These are phyloP conservation scores for Microtus ochrogaster DNA, from an alignment of 2,113 vertebrate genomes.

Conservation along the genomic window DNA sequence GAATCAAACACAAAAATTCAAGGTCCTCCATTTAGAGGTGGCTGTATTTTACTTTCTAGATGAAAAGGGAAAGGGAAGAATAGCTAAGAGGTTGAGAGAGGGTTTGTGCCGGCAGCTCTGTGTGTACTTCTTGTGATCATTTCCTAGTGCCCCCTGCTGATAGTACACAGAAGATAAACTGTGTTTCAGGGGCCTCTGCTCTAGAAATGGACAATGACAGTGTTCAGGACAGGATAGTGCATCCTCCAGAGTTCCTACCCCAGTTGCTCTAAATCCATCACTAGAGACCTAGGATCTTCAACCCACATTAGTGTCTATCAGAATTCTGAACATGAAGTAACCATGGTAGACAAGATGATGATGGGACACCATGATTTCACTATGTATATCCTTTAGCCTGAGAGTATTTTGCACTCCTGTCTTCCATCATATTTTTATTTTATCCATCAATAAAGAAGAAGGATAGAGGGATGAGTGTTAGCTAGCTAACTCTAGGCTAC, in stretches of 20 bases:
- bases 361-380: background rate
- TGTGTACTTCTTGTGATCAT: background rate
- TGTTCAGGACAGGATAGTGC: background rate
- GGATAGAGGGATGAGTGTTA: background rate
- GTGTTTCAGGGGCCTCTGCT: background rate
- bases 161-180: background rate
- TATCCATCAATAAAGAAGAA: background rate
- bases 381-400: background rate
- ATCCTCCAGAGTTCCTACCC: background rate
- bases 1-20: background rate
- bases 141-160: constrained; percentile 69
- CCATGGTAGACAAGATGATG: background rate
- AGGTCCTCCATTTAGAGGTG: background rate
- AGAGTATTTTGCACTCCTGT: background rate
- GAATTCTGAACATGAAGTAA: constrained; percentile 25
- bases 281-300: background rate
- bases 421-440: constrained; percentile 34
- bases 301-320: background rate
- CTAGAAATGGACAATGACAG: constrained; percentile 19
- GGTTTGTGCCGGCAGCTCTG: background rate
- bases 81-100: background rate
- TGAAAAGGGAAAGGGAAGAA: background rate
- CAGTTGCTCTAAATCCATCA: background rate
- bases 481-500: background rate
- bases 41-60: constrained; percentile 5